phyloP scores from a whole-genome alignment of 30 jellyfish, hydroid and myxozoan species.

The Pelagia noctiluca region DNA sequence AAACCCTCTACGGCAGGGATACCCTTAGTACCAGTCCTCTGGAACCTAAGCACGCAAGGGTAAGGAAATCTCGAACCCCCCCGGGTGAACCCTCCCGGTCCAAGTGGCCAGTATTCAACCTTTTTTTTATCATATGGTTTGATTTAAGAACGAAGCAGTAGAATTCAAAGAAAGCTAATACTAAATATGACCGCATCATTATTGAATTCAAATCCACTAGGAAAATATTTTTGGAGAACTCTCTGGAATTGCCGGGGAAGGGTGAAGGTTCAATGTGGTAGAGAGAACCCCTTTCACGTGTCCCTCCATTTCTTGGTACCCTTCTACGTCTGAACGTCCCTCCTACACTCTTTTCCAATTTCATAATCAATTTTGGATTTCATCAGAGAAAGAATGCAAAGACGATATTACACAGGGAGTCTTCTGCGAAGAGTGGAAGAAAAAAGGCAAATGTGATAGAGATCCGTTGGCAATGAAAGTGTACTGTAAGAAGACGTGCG shows the following conservation, averaged over 20 bases:
- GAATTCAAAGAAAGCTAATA: too few species aligned
- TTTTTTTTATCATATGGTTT: neutral
- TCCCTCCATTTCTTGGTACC: neutral
- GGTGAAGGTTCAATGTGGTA: neutral
- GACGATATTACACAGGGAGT: conserved; percentile 69
- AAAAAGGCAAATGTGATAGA: conserved; percentile 66
- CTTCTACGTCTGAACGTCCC: neutral
- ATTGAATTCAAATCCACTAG: too few species aligned
- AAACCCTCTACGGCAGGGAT: neutral
- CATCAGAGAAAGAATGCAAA: conserved; percentile 43
- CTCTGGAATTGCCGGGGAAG: too few species aligned
- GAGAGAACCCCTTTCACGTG: too few species aligned
- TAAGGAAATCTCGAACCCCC: too few species aligned
- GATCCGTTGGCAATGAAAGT: conserved; percentile 62
- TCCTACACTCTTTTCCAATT: neutral
- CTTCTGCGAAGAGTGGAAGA: conserved; percentile 79
- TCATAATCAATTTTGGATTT: neutral
- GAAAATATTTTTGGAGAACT: neutral
- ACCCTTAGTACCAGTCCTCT: neutral
- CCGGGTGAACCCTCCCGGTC: neutral
- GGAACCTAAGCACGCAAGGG: neutral
- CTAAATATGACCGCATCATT: too few species aligned
- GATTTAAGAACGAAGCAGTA: neutral
- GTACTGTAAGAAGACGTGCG: conserved; percentile 81
- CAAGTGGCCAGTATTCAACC: neutral